Conservation (phyloP, 2,113 vertebrate species). For the Talpa occidentalis region DNA sequence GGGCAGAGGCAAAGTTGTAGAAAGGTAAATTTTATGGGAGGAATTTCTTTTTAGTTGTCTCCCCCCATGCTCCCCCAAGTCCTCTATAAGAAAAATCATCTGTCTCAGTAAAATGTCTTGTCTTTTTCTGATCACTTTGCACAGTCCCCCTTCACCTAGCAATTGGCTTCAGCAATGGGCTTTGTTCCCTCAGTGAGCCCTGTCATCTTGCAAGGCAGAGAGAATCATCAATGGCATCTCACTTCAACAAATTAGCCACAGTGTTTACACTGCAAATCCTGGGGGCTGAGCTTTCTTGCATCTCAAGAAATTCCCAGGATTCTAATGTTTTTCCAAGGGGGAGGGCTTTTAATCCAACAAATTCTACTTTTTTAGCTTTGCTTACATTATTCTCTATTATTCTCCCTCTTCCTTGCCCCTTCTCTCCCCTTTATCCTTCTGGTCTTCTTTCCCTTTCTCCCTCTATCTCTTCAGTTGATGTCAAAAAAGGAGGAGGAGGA, state of each 20-base stretch:
- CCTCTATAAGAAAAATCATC: constrained; percentile 72
- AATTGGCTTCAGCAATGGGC: constrained; percentile 52
- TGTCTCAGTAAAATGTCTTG: constrained; percentile 68
- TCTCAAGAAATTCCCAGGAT: constrained; percentile 78
- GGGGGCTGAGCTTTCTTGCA: constrained; percentile 56
- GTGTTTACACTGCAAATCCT: constrained; percentile 76
- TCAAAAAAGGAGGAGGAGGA: constrained; percentile 35
- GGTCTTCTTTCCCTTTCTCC: neutral
- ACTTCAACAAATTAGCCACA: constrained; percentile 82
- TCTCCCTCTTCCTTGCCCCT: too few species aligned
- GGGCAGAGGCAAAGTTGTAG: neutral
- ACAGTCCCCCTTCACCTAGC: constrained; percentile 45
- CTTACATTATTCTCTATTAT: constrained; percentile 13
- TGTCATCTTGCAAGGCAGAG: constrained; percentile 77
- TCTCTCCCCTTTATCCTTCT: neutral
- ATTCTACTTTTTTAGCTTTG: constrained; percentile 61
- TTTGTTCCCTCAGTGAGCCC: constrained; percentile 69
- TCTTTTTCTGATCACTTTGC: constrained; percentile 63
- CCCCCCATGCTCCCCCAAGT: neutral
- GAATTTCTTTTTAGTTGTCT: constrained; percentile 57
- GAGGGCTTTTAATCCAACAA: constrained; percentile 48
- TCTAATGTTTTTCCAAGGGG: constrained; percentile 74
- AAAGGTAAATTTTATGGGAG: constrained; percentile 32
- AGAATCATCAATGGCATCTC: constrained; percentile 79
- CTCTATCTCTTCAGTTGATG: neutral